These are phyloP conservation scores for Etheostoma cragini DNA, from an alignment of 2,113 vertebrate genomes.

Conservation along the genomic window DNA sequence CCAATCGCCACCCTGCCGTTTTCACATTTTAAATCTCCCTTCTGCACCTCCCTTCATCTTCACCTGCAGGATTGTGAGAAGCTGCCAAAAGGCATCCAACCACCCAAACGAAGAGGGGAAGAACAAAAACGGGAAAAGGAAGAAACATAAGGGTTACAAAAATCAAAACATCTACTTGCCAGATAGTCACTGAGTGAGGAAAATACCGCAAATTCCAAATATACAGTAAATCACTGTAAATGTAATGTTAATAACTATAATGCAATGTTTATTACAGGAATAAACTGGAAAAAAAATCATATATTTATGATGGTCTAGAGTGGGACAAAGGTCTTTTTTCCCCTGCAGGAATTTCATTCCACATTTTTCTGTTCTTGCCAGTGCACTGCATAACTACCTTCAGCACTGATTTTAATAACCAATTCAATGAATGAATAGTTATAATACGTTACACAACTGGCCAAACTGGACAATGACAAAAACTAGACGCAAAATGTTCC, in stretches of 20 bases:
- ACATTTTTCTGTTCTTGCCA: background rate
- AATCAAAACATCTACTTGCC: background rate
- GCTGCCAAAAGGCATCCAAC: background rate
- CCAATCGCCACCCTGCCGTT: background rate
- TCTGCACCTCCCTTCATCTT: constrained; percentile 7
- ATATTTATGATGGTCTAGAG: no score
- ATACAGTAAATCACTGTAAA: no score
- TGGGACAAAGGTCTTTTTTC: background rate
- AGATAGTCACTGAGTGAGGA: background rate
- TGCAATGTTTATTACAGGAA: no score
- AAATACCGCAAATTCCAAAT: no score
- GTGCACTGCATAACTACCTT: background rate
- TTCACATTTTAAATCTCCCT: constrained; percentile 15
- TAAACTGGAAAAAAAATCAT: no score
- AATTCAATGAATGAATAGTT: background rate
- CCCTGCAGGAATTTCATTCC: background rate
- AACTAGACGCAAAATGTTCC: background rate
- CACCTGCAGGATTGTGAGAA: background rate
- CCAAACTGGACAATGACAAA: background rate
- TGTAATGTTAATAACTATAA: no score
- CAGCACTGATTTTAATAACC: background rate
- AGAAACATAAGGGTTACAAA: background rate
- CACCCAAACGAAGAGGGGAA: background rate
- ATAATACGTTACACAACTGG: background rate
- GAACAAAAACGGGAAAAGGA: background rate